Evolutionary conservation across 37 sponge, comb jelly and placozoan species (phyloP).

Genomic region (Geodia barretti): DNA sequence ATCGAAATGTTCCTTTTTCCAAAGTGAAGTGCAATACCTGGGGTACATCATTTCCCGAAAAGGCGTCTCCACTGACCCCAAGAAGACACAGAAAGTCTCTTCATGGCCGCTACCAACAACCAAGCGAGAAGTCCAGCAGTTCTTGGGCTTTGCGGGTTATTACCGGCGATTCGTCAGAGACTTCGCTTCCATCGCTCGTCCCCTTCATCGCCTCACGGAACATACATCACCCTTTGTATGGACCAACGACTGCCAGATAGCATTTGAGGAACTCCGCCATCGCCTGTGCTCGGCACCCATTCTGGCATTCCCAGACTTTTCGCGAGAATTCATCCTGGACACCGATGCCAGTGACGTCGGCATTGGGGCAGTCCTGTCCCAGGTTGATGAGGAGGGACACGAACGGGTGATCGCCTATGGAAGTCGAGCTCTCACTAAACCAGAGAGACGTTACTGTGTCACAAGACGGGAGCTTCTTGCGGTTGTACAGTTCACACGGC

Average conservation of each 20-base stretch:
- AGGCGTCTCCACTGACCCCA: constrained; percentile 29
- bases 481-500: constrained; percentile 28
- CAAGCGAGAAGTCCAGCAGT: constrained; percentile 19
- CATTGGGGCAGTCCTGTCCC: constrained; percentile 30
- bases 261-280: constrained; percentile 16
- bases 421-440: constrained; percentile 30
- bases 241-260: constrained; percentile 11
- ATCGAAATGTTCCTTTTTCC: constrained; percentile 4
- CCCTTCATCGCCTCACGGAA: constrained; percentile 30
- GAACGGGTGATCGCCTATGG: constrained; percentile 29
- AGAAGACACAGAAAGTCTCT: constrained; percentile 10
- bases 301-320: constrained; percentile 21
- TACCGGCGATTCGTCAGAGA: constrained; percentile 32
- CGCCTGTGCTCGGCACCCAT: constrained; percentile 14
- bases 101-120: constrained; percentile 28
- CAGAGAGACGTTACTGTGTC: constrained; percentile 29
- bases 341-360: constrained; percentile 42
- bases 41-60: constrained; percentile 33
- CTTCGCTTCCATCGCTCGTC: constrained; percentile 37
- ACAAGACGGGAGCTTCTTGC: constrained; percentile 21
- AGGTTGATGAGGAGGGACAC: constrained; percentile 14
- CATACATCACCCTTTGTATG: constrained; percentile 10
- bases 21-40: constrained; percentile 4
- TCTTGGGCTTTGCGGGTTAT: constrained; percentile 42
- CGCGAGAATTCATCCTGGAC: constrained; percentile 32